Evolutionary conservation across 2,113 vertebrate species (phyloP).

Genomic region (Athene noctua): DNA sequence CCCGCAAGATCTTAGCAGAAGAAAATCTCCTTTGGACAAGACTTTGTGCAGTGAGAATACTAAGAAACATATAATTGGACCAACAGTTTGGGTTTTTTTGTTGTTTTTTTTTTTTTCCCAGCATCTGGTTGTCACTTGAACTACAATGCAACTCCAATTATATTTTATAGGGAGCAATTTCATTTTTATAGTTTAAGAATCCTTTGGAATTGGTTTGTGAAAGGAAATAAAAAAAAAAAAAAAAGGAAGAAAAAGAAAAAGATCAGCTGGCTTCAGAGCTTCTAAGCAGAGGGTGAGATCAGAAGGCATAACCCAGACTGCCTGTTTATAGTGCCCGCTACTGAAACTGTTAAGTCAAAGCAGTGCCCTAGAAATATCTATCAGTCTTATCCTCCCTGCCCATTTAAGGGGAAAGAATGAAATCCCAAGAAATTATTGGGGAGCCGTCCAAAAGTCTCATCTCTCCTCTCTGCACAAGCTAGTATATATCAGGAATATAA

Average conservation of each 20-base stretch:
- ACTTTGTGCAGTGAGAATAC: neutral
- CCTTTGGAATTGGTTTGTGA: slow-evolving; percentile 51
- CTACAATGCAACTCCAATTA: slow-evolving; percentile 50
- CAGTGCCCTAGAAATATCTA: neutral
- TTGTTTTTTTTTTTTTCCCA: neutral
- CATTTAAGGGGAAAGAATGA: slow-evolving; percentile 52
- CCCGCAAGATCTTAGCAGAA: neutral
- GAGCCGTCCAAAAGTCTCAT: slow-evolving; percentile 16
- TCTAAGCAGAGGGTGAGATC: slow-evolving; percentile 10
- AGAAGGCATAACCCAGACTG: neutral
- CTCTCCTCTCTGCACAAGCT: neutral
- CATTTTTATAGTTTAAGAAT: slow-evolving; percentile 63
- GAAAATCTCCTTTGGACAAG: neutral
- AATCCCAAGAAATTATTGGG: neutral
- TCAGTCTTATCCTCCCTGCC: neutral
- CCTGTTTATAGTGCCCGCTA: neutral
- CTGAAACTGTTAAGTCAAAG: slow-evolving; percentile 35
- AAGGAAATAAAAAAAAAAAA: neutral
- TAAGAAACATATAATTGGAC: slow-evolving; percentile 25
- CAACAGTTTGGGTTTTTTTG: neutral
- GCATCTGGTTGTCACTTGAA: slow-evolving; percentile 61
- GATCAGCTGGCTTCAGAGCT: neutral
- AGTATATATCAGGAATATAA: neutral
- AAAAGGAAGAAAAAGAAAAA: neutral
- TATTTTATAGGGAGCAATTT: slow-evolving; percentile 68